Base-by-base conservation (phyloP, 2,113 vertebrate species). In the Prietella phreatophila region DNA sequence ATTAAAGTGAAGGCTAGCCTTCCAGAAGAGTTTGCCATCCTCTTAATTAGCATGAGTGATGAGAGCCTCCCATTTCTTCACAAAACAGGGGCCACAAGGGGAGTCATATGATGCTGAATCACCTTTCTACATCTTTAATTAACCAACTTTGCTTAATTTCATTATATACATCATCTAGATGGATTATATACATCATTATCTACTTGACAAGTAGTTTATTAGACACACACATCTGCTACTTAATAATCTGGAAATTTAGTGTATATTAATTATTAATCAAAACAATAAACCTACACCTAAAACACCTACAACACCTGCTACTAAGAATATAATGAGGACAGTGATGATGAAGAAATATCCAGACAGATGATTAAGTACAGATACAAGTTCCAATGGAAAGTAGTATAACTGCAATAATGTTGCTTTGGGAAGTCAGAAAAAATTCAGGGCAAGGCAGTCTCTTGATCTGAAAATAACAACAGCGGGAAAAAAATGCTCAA, bases 41-140 rank as follows among this genome's bases (percentile, higher is more conserved):
- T 88, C 91, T 93, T 95, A 95, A 96, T 96, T 95, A 95, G 92
- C 91, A 93, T 93, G 93, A 95, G 92, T 92, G 92, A 95, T 93
- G 92, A 90, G 90, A 92, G 86, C 82, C 81, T 92, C 91, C 88
- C 39, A 71, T 88, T 88, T 89, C 83, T 80, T 20, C 42, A n/a
- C 85, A 91, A 89, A 92, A 84, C 63, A 19, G 80, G 85, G 69
- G 7, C 61, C 4, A 47, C 86, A 92, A 89, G 47, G 86, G 84
- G 73, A 89, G 92, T 85, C 89, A 85, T 89, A 91, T 86, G 84
- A 86, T 91, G 83, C 69, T 88, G 89, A 42, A 90, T 87, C 92
- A 89, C 78, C 75, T 30, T 85, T 86, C 55, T 87, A 89, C 82
- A 58, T 63, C 88, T 91, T 91, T 91, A 63, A 90, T 92, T 94